Base-by-base conservation (phyloP, 2,113 vertebrate species). In the Istiophorus platypterus region DNA sequence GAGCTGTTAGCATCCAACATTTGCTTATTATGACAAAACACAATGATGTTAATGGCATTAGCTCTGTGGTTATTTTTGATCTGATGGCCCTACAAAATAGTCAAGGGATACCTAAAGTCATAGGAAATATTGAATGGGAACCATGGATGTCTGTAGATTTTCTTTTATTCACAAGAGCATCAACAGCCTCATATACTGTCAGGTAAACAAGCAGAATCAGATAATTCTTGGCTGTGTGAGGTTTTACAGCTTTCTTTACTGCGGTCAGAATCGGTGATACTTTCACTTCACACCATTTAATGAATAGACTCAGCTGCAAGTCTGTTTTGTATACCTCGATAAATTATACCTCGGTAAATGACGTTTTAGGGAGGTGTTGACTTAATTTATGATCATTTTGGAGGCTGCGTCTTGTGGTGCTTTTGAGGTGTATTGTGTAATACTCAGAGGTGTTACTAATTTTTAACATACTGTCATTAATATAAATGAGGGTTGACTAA, bases 361-460 rank as follows among this genome's bases (percentile, higher is more conserved):
- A n/a, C n/a, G 14, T 47, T 15, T 20, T 68, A 42, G 26, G 62
- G 14, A 62, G 67, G 27, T 72, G 54, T 76, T 75, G 52, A 85
- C 58, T 65, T 37, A 71, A 64, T 12, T 64, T 47, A 68, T 29
- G 51, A 54, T 39, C 14, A 54, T 29, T 59, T 68, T 81, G 54
- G 37, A 52, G 61, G 52, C 37, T 59, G 63, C 24, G 51, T 7
- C 57, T 65, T 37, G 31, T 51, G 29, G 24, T 24, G 37, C 15
- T 61, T 18, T 49, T 8, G 47, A 49, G 7, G 71, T 15, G 20
- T 27, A 8, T 49, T 49, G 47, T n/a, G 42, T 68, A 15, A 62
- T 65, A 78, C 49, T 37, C 31, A 63, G 49, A 34, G 2, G 17
- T n/a, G 5, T 70, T 45, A 41, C 54, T 61, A 45, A 27, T 57